A percentile compares a stretch with the other conserved stretches of the same genome.
Conservation (phyloP, 2,888 invertebrate genomes). For the Lasioglossum oenotherae region DNA sequence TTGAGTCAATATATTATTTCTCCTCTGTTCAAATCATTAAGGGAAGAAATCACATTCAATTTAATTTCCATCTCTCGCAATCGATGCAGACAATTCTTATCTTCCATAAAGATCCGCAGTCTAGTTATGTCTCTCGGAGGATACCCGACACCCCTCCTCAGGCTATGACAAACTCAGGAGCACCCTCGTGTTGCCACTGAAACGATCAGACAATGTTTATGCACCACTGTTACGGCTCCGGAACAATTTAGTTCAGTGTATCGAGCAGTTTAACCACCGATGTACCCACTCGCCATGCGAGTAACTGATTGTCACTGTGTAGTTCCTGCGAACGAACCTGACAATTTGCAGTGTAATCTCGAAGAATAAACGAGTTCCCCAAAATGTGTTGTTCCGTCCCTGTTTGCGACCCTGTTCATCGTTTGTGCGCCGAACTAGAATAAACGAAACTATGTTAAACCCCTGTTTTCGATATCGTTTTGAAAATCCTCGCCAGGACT, state of each 20-base stretch:
- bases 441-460: not conserved
- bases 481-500: not conserved
- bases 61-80: no score
- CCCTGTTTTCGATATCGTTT: not conserved
- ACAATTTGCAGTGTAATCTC: not conserved
- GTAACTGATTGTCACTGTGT: constrained; percentile 49
- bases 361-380: not conserved
- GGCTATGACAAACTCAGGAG: not conserved
- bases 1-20: no score
- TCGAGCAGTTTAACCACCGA: not conserved
- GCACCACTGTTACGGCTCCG: not conserved
- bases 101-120: no score
- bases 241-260: not conserved
- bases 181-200: not conserved
- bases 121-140: constrained; percentile 30
- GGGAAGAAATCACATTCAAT: no score
- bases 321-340: not conserved
- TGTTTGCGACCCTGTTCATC: not conserved
- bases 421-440: not conserved
- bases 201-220: not conserved
- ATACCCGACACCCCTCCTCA: constrained; percentile 20
- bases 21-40: no score
- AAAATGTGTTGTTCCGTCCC: not conserved
- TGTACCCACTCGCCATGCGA: not conserved
- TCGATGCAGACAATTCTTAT: no score